phyloP scores from a whole-genome alignment of 1,140 invertebrate genomes.

The Pseudomyrmex concolor region DNA sequence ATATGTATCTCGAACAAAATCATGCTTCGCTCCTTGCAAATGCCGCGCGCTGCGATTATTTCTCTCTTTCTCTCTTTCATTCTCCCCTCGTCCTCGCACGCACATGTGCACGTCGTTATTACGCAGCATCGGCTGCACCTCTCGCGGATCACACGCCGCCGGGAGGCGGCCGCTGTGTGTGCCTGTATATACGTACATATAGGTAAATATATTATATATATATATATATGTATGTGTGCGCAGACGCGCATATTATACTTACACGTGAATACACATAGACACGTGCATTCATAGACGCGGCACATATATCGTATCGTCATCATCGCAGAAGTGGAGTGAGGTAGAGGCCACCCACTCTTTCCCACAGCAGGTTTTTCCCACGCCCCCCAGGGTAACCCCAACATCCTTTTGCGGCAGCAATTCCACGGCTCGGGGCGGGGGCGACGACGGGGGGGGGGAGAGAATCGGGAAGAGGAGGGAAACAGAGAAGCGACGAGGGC shows the following conservation, averaged over 20 bases:
- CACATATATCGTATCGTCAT: slow-evolving; percentile 75
- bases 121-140: slow-evolving; percentile 41
- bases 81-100: not conserved
- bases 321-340: slow-evolving; percentile 80
- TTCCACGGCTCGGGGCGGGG: slow-evolving; percentile 77
- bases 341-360: slow-evolving; percentile 90
- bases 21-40: no score
- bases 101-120: slow-evolving; percentile 22
- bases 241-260: no score
- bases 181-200: not conserved
- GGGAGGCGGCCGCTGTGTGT: not conserved
- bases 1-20: not conserved
- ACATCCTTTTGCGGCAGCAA: slow-evolving; percentile 87
- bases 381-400: slow-evolving; percentile 90
- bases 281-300: slow-evolving; percentile 48
- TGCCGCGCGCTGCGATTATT: no score
- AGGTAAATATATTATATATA: not conserved
- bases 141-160: slow-evolving; percentile 16
- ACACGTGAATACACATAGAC: not conserved
- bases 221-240: not conserved
- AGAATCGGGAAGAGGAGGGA: slow-evolving; percentile 53
- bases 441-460: slow-evolving; percentile 62
- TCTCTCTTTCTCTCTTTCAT: not conserved
- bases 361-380: slow-evolving; percentile 92
- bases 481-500: slow-evolving; percentile 42